Evolutionary conservation across 1,140 invertebrate genomes (phyloP), one percentile per base, ranked within the genome.

Genomic region (Ptiloglossa arizonensis): DNA sequence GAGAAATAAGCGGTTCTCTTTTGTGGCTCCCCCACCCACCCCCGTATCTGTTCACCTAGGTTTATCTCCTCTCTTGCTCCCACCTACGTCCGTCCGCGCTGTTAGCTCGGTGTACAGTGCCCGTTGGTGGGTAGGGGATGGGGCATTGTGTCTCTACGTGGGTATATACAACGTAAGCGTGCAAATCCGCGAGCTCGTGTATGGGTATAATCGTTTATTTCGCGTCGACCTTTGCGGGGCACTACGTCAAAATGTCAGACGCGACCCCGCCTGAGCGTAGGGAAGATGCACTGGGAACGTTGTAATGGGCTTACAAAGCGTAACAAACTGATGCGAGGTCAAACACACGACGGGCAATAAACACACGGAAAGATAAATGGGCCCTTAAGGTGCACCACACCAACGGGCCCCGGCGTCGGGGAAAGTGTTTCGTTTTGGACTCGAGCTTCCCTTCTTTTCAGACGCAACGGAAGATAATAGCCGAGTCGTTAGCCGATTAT

Each of bases 291-390:
- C 90, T 91, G 91, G 89, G 89, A 91, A 91, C 87, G 87, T 81
- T 91, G 89, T 93, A 92, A 92, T 93, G 90, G 91, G 89, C 90
- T 92, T 91, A 93, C 92, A 93, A 93, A 93, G 91, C 92, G 89
- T 92, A 93, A 92, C 91, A 93, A 92, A 93, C 90, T 91, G 89
- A 91, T 91, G 89, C 89, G 89, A 92, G 91, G 90, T 91, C 90
- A 92, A 92, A 90, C 89, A 91, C 86, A 91, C 88, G 90, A 92
- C 90, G 90, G 89, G 90, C 90, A 91, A 92, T 92, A 93, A 92
- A 92, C 91, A 92, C 88, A 90, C 88, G 89, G 87, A 82, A 87
- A 92, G 91, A 92, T 92, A 92, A 92, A 92, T 90, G 90, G 89
- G 85, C 88, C 81, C 82, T 85, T 86, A 86, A 85, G 86, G 79